phyloP scores from a whole-genome alignment of 2,113 vertebrate species.

The Motacilla alba region DNA sequence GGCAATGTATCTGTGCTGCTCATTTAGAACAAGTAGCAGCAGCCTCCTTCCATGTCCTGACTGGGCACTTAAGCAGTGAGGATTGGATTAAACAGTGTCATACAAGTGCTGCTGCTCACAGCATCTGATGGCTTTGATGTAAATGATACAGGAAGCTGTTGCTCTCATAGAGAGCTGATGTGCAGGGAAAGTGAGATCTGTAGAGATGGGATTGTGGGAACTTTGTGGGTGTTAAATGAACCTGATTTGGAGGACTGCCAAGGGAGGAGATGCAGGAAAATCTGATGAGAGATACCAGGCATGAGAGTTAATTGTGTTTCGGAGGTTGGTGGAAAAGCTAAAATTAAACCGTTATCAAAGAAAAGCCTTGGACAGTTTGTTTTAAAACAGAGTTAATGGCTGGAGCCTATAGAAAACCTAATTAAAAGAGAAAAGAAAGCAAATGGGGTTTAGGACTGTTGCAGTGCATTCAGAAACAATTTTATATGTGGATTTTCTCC shows the following conservation, averaged over 20 bases:
- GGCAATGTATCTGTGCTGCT: not conserved
- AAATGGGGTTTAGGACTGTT: constrained; percentile 21
- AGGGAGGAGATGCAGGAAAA: constrained; percentile 48
- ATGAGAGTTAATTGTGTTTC: constrained; percentile 39
- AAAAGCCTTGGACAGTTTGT: constrained; percentile 59
- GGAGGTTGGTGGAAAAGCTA: constrained; percentile 1
- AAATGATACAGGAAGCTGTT: not conserved
- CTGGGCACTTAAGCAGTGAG: not conserved
- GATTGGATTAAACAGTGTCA: not conserved
- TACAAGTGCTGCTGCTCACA: not conserved
- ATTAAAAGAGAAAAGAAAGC: constrained; percentile 61
- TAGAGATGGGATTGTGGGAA: constrained; percentile 44
- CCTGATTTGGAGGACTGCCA: constrained; percentile 61
- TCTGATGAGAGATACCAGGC: constrained; percentile 44
- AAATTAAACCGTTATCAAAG: constrained; percentile 63
- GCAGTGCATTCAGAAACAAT: not conserved
- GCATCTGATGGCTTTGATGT: constrained; percentile 24
- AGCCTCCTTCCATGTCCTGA: not conserved
- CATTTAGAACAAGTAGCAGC: not conserved
- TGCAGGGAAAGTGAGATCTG: constrained; percentile 38
- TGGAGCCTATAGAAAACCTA: constrained; percentile 29
- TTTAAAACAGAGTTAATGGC: constrained; percentile 57
- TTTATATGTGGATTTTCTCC: constrained; percentile 43
- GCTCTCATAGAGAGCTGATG: not conserved
- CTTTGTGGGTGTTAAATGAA: constrained; percentile 65